Conservation (phyloP, 2,113 vertebrate species). For the Halcyon malimbica region DNA sequence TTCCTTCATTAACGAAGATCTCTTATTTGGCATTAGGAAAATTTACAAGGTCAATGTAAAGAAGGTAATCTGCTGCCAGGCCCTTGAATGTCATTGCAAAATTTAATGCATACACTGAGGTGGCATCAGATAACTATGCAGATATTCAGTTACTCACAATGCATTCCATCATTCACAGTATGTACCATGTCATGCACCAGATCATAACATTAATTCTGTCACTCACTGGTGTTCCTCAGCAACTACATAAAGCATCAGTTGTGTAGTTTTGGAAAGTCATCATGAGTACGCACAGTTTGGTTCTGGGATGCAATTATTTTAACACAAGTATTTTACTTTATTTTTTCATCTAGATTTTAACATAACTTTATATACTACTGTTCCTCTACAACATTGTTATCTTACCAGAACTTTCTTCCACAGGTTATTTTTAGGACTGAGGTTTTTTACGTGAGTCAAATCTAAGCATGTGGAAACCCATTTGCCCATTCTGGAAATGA, state of each 20-base stretch:
- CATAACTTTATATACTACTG: background rate
- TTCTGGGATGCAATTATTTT: background rate
- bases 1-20: background rate
- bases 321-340: fast-evolving
- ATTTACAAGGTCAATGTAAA: background rate
- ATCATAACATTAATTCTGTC: background rate
- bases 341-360: background rate
- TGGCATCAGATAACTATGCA: background rate
- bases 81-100: background rate
- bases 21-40: background rate
- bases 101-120: background rate
- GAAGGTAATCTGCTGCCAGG: background rate
- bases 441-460: background rate
- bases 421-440: background rate
- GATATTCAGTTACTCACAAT: background rate
- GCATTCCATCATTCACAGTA: background rate
- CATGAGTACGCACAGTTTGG: background rate
- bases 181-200: background rate
- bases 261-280: background rate
- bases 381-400: background rate
- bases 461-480: background rate
- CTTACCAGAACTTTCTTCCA: background rate
- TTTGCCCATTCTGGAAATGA: background rate
- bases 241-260: background rate
- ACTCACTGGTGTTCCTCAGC: background rate